phyloP scores from a whole-genome alignment of 2,797 vertebrate genomes.

The Chlorospingus semifuscus region DNA sequence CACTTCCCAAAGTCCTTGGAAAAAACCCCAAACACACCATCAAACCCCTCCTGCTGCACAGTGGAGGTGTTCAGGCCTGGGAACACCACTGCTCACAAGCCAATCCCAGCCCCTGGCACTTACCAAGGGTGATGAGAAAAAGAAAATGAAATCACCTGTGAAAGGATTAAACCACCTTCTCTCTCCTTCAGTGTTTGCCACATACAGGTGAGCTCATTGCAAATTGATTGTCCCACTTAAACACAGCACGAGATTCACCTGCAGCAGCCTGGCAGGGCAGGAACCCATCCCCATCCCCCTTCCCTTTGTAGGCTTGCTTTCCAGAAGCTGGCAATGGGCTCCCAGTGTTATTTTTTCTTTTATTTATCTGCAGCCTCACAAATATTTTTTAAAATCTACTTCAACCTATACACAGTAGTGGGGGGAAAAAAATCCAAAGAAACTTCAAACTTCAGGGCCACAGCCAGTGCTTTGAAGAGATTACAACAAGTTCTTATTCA shows the following conservation, averaged over 20 bases:
- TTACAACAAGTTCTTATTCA: neutral
- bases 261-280: neutral
- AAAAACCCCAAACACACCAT: neutral
- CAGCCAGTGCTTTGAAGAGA: neutral
- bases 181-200: neutral
- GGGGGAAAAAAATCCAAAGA: neutral
- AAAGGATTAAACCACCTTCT: neutral
- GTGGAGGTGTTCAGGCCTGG: neutral
- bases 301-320: neutral
- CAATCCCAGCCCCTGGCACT: accelerated
- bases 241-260: accelerated
- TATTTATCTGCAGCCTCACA: neutral
- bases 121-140: neutral
- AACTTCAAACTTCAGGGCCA: neutral
- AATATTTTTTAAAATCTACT: neutral
- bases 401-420: neutral
- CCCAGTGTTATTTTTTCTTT: neutral
- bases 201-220: neutral
- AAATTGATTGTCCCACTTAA: neutral
- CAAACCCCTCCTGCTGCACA: neutral
- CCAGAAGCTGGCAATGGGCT: neutral
- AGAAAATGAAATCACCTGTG: neutral
- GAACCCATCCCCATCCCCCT: neutral
- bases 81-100: neutral
- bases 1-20: neutral